Evolutionary conservation across 2,113 vertebrate genomes (phyloP), one percentile per base, ranked within the genome.

Genomic region (Clarias gariepinus): DNA sequence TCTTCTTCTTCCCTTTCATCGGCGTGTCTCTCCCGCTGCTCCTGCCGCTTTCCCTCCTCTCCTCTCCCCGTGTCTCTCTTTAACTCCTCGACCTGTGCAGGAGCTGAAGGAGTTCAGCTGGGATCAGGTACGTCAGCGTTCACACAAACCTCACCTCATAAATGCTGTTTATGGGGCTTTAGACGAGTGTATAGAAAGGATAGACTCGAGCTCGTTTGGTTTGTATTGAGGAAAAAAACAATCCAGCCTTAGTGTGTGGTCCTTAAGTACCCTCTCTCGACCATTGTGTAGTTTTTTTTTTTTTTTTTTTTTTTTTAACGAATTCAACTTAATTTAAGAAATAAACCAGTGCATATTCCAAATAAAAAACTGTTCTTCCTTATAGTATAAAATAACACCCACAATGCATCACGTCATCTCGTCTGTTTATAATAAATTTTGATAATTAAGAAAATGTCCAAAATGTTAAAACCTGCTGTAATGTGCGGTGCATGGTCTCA

Each of bases 81-180:
- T 88, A 90, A 73, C 87, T 81, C 89, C 87, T 76, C 81, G 25
- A 47, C 58, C 81, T 78, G 74, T 63, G 88, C 94, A 97, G 96
- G 97, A 97, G 95, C 94, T 96, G 93, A 97, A 97, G 89, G 97
- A 97, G 92, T 96, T 97, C 94, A 97, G 96, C 96, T 97, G 96
- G 96, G 97, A 97, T 93, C 96, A 97, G 96, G 97, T 97, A 93
- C 94, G 95, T 79, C 83, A 82, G 15, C 19, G 4, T 4, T 19
- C 83, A 84, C 28, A 9, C 13, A 25, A 18, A 82, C 33, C 3
- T 52, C 55, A 58, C 18, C 2, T 4, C 6, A 57, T 30, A 76
- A 25, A n/a, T 15, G 11, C 4, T 7, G 41, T 76, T 52, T n/a
- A 76, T 76, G 41, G 41, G 73, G 8, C 25, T 19, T 78, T 55